phyloP scores from a whole-genome alignment of 2,888 invertebrate species.

The Polydrusus tereticollis region DNA sequence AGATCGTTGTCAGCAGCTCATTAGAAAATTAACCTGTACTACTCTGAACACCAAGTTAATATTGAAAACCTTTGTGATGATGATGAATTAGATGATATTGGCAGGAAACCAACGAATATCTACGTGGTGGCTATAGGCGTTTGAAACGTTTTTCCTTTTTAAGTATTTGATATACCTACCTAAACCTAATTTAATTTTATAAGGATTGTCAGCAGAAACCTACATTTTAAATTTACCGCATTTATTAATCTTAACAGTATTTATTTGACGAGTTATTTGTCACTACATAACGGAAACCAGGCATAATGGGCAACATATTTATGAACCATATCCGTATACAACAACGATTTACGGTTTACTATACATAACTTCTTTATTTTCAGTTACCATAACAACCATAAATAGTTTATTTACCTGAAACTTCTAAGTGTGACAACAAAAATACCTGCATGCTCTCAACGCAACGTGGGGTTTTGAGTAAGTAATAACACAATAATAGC shows the following conservation, averaged over 20 bases:
- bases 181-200: no score
- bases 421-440: background rate
- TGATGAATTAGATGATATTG: no score
- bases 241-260: background rate
- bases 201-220: background rate
- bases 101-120: no score
- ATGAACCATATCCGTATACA: slow-evolving; percentile 29
- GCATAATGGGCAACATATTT: slow-evolving; percentile 27
- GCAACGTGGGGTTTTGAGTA: no score
- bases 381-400: background rate
- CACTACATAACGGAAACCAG: slow-evolving; percentile 25
- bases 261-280: slow-evolving; percentile 10
- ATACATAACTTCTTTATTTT: background rate
- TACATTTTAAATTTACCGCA: background rate
- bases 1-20: no score
- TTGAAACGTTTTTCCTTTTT: no score
- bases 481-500: no score
- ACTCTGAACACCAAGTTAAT: no score
- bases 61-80: no score
- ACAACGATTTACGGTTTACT: background rate
- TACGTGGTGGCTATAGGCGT: no score
- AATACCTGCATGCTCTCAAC: background rate
- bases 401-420: background rate
- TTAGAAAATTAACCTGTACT: no score
- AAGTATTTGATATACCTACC: no score